A percentile compares a stretch with the other conserved stretches of the same genome.
Evolutionary conservation across 2,888 invertebrate species (phyloP).

Genomic region (Cheilosia impressa): DNA sequence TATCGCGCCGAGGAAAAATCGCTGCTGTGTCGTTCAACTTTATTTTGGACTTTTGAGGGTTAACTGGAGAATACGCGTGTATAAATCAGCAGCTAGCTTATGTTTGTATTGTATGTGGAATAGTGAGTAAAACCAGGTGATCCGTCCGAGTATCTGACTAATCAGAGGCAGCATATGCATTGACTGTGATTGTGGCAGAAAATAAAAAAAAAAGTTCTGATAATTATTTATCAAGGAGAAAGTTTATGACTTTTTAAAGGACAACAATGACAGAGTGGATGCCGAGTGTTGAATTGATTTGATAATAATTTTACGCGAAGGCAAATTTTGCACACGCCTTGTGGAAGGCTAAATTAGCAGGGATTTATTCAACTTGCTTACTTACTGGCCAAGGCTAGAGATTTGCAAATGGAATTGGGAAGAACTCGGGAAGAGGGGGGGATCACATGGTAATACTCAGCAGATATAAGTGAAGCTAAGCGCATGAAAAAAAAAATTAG

Average conservation of each 20-base stretch:
- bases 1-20: conserved; percentile 63
- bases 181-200: conserved; percentile 21
- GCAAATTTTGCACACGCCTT: conserved; percentile 1
- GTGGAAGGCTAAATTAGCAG: conserved; percentile 13
- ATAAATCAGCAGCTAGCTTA: background rate
- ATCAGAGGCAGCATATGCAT: background rate
- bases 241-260: conserved; percentile 69
- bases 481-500: too few species aligned
- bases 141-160: conserved; percentile 14
- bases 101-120: background rate
- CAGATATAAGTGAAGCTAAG: too few species aligned
- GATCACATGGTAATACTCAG: too few species aligned
- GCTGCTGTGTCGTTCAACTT: conserved; percentile 70
- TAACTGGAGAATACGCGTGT: conserved; percentile 46
- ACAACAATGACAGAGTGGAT: conserved; percentile 35
- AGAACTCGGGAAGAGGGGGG: too few species aligned
- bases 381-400: background rate
- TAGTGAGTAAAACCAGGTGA: conserved; percentile 33
- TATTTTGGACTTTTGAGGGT: conserved; percentile 64
- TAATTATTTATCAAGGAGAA: conserved; percentile 64
- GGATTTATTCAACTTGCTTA: conserved; percentile 28
- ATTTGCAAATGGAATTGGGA: too few species aligned
- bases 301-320: conserved; percentile 42
- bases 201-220: conserved; percentile 31
- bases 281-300: conserved; percentile 19